A percentile compares a stretch with the other conserved stretches of the same genome.
These are phyloP conservation scores for Myoxocephalus aenaeus DNA, from an alignment of 2,797 vertebrate species.

Conservation along the genomic window DNA sequence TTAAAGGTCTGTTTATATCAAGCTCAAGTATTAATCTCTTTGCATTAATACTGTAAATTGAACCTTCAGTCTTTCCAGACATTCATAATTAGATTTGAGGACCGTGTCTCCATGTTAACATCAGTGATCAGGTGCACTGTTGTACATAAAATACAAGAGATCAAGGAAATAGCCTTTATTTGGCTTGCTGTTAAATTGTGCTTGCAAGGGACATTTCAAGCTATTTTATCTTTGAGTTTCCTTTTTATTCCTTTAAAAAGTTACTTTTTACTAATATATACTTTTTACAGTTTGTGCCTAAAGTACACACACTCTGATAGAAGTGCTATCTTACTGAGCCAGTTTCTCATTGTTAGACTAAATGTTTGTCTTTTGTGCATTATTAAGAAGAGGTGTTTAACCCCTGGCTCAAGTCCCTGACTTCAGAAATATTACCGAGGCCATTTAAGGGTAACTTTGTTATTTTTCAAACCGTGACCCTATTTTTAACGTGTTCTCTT, in stretches of 20 bases:
- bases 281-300: neutral
- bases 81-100: conserved; percentile 1
- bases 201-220: conserved; percentile 9
- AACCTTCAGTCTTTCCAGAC: conserved; percentile 11
- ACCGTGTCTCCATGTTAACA: neutral
- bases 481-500: neutral
- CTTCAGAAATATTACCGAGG: conserved; percentile 23
- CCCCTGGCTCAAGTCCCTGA: conserved; percentile 14
- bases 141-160: neutral
- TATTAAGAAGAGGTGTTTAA: conserved; percentile 34
- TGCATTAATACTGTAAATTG: conserved; percentile 2
- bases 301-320: conserved; percentile 13
- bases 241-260: conserved; percentile 15
- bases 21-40: neutral
- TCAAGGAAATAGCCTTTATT: conserved; percentile 1
- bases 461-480: neutral
- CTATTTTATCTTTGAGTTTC: conserved; percentile 2
- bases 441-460: conserved; percentile 16
- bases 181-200: conserved; percentile 13
- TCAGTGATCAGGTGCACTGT: neutral
- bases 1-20: no score
- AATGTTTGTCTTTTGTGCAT: conserved; percentile 32
- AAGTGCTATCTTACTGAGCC: conserved; percentile 16
- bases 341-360: conserved; percentile 21
- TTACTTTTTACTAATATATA: neutral